Percentiles rank a stretch among this genome's conserved stretches.
These are phyloP conservation scores for Drosophila mayaguana DNA, from an alignment of 2,888 invertebrate species.

Conservation along the genomic window DNA sequence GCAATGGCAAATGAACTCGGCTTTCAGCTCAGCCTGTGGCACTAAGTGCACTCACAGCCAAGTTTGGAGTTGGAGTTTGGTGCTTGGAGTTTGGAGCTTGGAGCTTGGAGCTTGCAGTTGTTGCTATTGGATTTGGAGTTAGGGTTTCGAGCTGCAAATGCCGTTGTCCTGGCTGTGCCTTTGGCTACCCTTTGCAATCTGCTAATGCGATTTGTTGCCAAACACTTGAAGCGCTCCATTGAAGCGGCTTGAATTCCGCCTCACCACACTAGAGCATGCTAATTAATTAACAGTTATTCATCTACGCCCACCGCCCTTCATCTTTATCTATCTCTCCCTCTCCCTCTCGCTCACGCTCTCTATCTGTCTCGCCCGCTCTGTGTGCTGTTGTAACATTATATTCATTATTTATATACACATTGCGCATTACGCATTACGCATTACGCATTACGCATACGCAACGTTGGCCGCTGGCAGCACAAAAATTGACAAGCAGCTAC, in stretches of 20 bases:
- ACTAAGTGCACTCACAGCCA: constrained; percentile 43
- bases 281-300: constrained; percentile 67
- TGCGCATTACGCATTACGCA: constrained; percentile 52
- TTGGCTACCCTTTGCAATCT: constrained; percentile 29
- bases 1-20: constrained; percentile 38
- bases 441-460: constrained; percentile 59
- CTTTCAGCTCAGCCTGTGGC: constrained; percentile 31
- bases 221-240: constrained; percentile 54
- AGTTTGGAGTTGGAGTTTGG: neutral
- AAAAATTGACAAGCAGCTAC: constrained; percentile 60
- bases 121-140: constrained; percentile 7
- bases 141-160: neutral
- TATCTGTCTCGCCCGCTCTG: neutral
- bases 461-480: constrained; percentile 33
- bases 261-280: constrained; percentile 47
- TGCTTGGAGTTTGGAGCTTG: neutral
- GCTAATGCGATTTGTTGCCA: constrained; percentile 66
- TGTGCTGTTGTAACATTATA: constrained; percentile 40
- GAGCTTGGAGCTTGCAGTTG: constrained; percentile 12
- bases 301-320: neutral
- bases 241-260: constrained; percentile 53
- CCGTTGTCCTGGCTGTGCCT: constrained; percentile 18
- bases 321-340: neutral
- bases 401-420: constrained; percentile 72
- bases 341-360: neutral